Evolutionary conservation across 2,888 invertebrate species (phyloP).

Genomic region (Celastrina argiolus): DNA sequence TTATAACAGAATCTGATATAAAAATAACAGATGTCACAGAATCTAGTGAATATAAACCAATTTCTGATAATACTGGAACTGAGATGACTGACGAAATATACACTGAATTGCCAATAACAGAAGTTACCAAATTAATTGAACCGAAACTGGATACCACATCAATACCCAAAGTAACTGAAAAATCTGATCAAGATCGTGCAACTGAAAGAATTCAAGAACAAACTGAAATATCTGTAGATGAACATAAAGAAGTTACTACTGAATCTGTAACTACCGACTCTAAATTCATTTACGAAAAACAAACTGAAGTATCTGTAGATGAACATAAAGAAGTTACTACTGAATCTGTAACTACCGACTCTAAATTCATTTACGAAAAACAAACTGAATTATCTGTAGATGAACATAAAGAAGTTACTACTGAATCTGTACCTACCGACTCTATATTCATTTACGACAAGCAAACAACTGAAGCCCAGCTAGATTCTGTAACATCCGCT

Average conservation of each 20-base stretch:
- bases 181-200: neutral
- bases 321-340: neutral
- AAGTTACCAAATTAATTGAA: constrained; percentile 16
- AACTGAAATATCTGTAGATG: neutral
- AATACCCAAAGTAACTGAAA: neutral
- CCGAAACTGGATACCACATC: neutral
- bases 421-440: constrained; percentile 15
- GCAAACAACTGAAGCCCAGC: constrained; percentile 10
- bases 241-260: neutral
- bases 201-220: neutral
- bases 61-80: constrained; percentile 21
- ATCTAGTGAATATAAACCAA: constrained; percentile 15
- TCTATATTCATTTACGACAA: constrained; percentile 22
- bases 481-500: neutral
- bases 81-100: constrained; percentile 27
- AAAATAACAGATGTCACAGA: constrained; percentile 19
- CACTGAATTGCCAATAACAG: constrained; percentile 27
- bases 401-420: neutral
- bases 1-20: constrained; percentile 13
- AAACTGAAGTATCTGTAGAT: neutral
- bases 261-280: constrained; percentile 19
- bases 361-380: constrained; percentile 22
- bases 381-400: neutral
- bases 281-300: constrained; percentile 21
- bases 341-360: constrained; percentile 18